Evolutionary conservation across 2,797 vertebrate genomes (phyloP).

Genomic region (Microctenopoma lineatum): DNA sequence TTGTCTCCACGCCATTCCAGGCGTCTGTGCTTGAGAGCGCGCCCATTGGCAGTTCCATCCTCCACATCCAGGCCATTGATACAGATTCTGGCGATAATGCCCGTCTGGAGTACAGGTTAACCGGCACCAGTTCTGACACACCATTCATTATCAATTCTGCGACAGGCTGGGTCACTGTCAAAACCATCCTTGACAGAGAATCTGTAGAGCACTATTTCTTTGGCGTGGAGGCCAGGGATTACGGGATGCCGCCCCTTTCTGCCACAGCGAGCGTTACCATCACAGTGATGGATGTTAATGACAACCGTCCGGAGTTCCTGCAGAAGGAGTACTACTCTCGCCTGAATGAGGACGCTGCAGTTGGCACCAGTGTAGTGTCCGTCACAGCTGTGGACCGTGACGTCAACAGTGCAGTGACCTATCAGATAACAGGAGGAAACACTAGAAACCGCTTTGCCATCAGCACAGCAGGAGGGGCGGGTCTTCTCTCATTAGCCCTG

Average conservation of each 20-base stretch:
- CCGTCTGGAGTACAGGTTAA: constrained; percentile 93
- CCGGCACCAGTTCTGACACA: constrained; percentile 87
- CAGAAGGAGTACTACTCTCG: constrained; percentile 94
- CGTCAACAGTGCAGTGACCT: constrained; percentile 95
- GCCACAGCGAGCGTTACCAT: constrained; percentile 96
- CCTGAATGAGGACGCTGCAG: constrained; percentile 93
- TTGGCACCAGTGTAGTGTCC: constrained; percentile 93
- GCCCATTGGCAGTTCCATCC: constrained; percentile 94
- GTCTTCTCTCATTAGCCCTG: constrained; percentile 92
- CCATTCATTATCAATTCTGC: constrained; percentile 96
- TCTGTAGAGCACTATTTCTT: constrained; percentile 95
- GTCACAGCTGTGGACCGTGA: constrained; percentile 96
- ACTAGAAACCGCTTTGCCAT: constrained; percentile 97
- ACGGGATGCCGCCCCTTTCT: constrained; percentile 91
- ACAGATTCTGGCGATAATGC: constrained; percentile 95
- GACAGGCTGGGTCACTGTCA: constrained; percentile 96
- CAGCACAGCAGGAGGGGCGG: constrained; percentile 91
- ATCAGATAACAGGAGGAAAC: constrained; percentile 98
- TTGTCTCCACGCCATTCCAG: constrained; percentile 98
- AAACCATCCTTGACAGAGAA: constrained; percentile 92
- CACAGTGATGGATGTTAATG: constrained; percentile 97
- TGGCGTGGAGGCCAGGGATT: constrained; percentile 94
- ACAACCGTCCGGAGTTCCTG: constrained; percentile 96
- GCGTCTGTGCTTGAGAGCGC: constrained; percentile 95
- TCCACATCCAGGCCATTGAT: constrained; percentile 98